Evolutionary conservation across 2,113 vertebrate species (phyloP), one percentile per base, ranked within the genome.

Genomic region (Lepisosteus osseus): DNA sequence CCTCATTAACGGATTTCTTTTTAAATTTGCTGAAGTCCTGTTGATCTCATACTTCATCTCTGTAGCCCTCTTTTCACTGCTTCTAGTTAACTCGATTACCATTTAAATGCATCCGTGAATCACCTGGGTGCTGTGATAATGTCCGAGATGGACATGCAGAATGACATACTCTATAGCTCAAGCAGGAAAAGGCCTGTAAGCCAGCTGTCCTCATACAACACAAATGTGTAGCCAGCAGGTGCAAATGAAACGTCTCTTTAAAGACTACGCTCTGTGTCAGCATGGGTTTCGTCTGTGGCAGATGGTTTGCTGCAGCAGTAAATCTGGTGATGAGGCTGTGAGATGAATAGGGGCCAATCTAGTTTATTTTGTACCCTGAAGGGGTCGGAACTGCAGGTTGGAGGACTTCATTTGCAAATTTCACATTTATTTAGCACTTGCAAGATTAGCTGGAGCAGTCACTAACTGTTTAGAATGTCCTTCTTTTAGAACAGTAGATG

Each of bases 21-120:
- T 13, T 40, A 8, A 14, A 13, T 65, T 72, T 57, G 62, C 42
- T 54, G 29, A 13, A 13, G 29, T 17, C 17, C 43, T n/a, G 17
- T 12, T 7, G 47, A 7, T 8, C 4, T 43, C 29, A 40, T 72
- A 3, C n/a, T 12, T 8, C 42, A 59, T 15, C 40, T 51, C 64
- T 56, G 71, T 29, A 47, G 57, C n/a, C 8, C 8, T 42, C 71
- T 67, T 17, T 67, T 47, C 11, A 72, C 3, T 54, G 41, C 4
- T 57, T 56, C 54, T 72, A 41, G 67, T 61, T 66, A 29, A 54
- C 63, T 7, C 6, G 41, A 67, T 72, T 72, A 72, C 41, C 54
- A 66, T 17, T 7, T 59, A 67, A 67, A 72, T 47, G 42, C 40
- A n/a, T 55, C 14, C 6, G 7, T 40, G 7, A 12, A 56, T 59